Evolutionary conservation across 2,113 vertebrate species (phyloP), one percentile per base, ranked within the genome.

Genomic region (Odontesthes bonariensis): DNA sequence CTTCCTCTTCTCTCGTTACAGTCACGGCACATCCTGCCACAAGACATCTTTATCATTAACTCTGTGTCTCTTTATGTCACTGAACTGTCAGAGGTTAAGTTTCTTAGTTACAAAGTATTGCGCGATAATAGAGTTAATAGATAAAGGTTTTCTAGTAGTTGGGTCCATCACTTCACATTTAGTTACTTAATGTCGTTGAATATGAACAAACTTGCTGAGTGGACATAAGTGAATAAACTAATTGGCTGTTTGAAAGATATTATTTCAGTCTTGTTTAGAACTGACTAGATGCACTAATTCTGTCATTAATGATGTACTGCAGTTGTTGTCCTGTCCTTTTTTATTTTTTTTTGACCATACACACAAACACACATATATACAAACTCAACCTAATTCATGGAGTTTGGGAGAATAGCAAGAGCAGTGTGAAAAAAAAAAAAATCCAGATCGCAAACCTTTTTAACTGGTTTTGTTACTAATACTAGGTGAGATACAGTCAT

Each of bases 1-100:
- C 42, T 51, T 20, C 57, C 72, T 84, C 58, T 33, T 51, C n/a
- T 47, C 16, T 63, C 47, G 8, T 75, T 62, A 42, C 13, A 54
- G 54, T 69, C 53, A 58, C 77, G 5, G 40, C 69, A 73, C 87
- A 82, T 90, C 83, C 77, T 85, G 77, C 83, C 90, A 86, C 81
- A 54, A 83, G 73, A 83, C 74, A 64, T 60, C 67, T 76, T 86
- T 73, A 93, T 92, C 72, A 92, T 92, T 91, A 92, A 91, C 91
- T 62, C 47, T 1, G 12, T 44, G 74, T 73, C 61, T 59, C 66
- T 73, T 86, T 23, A 11, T 78, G 56, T 54, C 64, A 12, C 22
- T 12, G 32, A 59, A 33, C 3, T 75, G 83, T 83, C 87, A 88
- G 60, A 81, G 90, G 75, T 88, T 52, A 83, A 78, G 74, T 75